Conservation (phyloP, 2,797 vertebrate species). For the Vipera latastei region DNA sequence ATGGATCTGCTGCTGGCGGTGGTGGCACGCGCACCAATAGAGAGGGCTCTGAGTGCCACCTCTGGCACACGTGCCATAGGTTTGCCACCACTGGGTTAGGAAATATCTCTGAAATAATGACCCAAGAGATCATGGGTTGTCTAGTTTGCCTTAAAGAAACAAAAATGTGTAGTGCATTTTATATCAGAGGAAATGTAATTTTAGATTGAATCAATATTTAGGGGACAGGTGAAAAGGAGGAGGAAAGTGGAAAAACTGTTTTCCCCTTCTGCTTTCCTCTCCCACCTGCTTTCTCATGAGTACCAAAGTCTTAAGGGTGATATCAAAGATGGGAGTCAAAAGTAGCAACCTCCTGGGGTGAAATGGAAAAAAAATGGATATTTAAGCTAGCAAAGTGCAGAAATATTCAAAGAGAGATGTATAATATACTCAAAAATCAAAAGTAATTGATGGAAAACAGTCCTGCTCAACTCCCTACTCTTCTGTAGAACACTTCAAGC, state of each 20-base stretch:
- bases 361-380: background rate
- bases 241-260: background rate
- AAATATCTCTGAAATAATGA: background rate
- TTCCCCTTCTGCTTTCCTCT: background rate
- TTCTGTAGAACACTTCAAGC: background rate
- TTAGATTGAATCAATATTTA: background rate
- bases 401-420: background rate
- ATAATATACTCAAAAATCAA: background rate
- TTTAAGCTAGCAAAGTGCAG: background rate
- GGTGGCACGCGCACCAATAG: no score
- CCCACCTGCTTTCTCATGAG: background rate
- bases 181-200: background rate
- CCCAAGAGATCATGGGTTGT: background rate
- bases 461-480: accelerated
- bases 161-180: background rate
- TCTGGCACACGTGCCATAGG: no score
- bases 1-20: no score
- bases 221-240: background rate
- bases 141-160: background rate
- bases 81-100: background rate
- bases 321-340: background rate
- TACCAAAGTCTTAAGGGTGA: background rate
- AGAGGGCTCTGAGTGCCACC: no score
- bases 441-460: slow-evolving; percentile 8
- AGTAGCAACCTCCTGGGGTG: background rate